phyloP scores from a whole-genome alignment of 1,140 invertebrate species.

The Varroa destructor region DNA sequence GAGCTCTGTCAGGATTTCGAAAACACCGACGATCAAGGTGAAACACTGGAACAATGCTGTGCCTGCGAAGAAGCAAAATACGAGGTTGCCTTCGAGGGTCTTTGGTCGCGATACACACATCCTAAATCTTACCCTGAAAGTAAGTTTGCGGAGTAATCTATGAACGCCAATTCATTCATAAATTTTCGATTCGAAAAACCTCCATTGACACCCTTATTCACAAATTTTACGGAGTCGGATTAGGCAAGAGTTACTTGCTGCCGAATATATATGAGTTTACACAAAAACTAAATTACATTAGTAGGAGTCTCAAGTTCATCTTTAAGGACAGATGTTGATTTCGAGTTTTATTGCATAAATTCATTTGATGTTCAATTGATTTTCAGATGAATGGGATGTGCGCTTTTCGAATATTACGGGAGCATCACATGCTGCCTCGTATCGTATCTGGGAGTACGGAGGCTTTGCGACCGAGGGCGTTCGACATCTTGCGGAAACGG shows the following conservation, averaged over 20 bases:
- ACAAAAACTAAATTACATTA: too few species aligned
- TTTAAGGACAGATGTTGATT: too few species aligned
- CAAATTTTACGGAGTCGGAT: too few species aligned
- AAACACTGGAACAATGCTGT: conserved; percentile 38
- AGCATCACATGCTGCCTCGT: conserved; percentile 43
- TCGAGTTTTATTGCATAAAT: too few species aligned
- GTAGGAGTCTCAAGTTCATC: neutral
- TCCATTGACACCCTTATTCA: neutral
- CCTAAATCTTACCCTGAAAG: conserved; percentile 46
- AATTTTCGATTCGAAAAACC: neutral
- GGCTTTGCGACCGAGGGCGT: conserved; percentile 43
- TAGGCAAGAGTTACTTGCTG: too few species aligned
- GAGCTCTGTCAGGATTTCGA: conserved; percentile 42
- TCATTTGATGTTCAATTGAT: neutral
- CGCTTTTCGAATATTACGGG: conserved; percentile 49
- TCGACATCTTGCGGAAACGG: conserved; percentile 47
- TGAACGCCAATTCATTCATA: neutral
- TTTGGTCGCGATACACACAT: conserved; percentile 47
- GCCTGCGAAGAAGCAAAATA: conserved; percentile 39
- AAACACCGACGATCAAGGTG: conserved; percentile 37
- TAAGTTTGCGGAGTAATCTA: conserved; percentile 29
- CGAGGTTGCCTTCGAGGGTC: conserved; percentile 42
- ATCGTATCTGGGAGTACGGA: conserved; percentile 45
- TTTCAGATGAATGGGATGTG: conserved; percentile 42
- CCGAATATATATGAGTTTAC: too few species aligned